A percentile compares a stretch with the other conserved stretches of the same genome.
phyloP scores from a whole-genome alignment of 2,797 vertebrate genomes.

The Lepilemur septentrionalis region DNA sequence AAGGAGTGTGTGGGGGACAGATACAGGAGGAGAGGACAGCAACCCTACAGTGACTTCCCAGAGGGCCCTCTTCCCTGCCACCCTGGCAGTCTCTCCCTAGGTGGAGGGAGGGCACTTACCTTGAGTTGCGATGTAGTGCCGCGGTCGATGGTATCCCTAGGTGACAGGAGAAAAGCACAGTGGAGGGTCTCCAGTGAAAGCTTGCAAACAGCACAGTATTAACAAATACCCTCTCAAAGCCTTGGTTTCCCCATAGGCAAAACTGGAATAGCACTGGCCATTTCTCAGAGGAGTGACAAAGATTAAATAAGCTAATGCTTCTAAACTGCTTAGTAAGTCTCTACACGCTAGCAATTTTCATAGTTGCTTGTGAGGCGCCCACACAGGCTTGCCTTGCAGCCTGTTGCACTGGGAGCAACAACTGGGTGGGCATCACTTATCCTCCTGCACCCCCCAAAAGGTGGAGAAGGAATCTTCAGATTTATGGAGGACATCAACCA shows the following conservation, averaged over 20 bases:
- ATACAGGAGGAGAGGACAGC: neutral
- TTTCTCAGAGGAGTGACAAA: slow-evolving; percentile 10
- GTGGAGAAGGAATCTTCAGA: neutral
- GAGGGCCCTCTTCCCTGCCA: neutral
- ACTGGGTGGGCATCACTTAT: neutral
- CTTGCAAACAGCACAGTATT: neutral
- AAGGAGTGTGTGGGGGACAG: neutral
- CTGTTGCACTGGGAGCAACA: neutral
- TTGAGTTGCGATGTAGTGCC: slow-evolving; percentile 98
- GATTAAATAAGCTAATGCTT: neutral
- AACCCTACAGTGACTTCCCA: neutral
- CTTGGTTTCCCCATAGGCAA: neutral
- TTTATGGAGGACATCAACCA: neutral
- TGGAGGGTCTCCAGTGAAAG: neutral
- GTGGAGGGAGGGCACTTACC: slow-evolving; percentile 84
- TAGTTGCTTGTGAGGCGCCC: neutral
- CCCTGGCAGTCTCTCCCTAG: neutral
- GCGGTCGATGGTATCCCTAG: slow-evolving; percentile 96
- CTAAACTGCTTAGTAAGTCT: neutral
- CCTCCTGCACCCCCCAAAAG: neutral
- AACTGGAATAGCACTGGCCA: neutral
- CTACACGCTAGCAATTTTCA: neutral
- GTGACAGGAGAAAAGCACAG: slow-evolving; percentile 38
- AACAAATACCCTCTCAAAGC: neutral
- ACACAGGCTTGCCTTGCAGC: neutral